Evolutionary conservation across 2,113 vertebrate species (phyloP), one percentile per base, ranked within the genome.

Genomic region (Piprites chloris): DNA sequence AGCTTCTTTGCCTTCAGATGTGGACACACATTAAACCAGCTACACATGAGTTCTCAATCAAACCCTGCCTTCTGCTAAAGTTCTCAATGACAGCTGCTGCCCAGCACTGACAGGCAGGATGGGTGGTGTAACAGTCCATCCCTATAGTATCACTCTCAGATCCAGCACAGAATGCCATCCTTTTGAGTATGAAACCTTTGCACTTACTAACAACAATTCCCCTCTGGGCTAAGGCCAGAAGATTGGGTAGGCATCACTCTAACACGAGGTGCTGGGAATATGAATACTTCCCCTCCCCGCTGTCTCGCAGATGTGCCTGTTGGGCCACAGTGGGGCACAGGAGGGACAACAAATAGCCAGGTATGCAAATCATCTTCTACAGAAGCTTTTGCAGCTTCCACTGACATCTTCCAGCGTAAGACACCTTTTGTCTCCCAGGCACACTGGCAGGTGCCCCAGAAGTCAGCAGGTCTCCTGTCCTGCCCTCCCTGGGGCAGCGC

Each of bases 251-350:
- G 66, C 56, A 62, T 32, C 27, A 3, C 28, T 42, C 32, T 26
- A 41, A 21, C 0, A 0, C 5, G n/a, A 8, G 11, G 42, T 2
- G 0, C 68, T 74, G 62, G 32, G 14, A 80, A 22, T 16, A n/a
- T 6, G 1, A 44, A 30, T 4, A 6, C 2, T 78, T 42, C n/a
- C 21, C 28, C 42, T 91, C 17, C 55, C 15, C 37, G 3, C 14
- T 12, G 28, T 12, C 42, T 50, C 71, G 46, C 42, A 55, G 47
- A 30, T 5, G 13, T 3, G 12, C 50, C 80, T 3, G 4, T 1
- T 22, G 66, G 63, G 67, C 52, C 61, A 20, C 30, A 22, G 33
- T 0, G 50, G 11, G 66, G 50, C 80, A 53, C 7, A 4, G 28
- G 15, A 87, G 16, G 12, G 68, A 83, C 59, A 49, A 61, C 52